Conservation (phyloP, 2,113 vertebrate genomes). For the Xiphorhynchus elegans region DNA sequence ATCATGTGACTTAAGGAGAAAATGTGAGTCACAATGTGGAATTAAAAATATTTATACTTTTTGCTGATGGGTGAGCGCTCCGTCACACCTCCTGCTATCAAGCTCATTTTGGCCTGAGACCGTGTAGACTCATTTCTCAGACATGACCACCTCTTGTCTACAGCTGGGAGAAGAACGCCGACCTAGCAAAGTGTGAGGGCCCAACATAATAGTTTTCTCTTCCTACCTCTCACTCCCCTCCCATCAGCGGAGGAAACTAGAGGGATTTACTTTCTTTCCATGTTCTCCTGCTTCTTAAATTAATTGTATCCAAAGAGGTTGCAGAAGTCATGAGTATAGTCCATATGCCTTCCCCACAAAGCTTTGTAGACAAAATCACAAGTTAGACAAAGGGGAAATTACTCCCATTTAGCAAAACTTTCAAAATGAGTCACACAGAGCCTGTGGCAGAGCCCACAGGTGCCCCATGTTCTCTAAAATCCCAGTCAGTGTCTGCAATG, state of each 20-base stretch:
- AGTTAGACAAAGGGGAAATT: not conserved
- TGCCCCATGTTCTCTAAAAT: not conserved
- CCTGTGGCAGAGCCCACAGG: not conserved
- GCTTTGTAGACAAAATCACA: not conserved
- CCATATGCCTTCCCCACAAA: not conserved
- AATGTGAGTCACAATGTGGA: not conserved
- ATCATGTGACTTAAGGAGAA: not conserved
- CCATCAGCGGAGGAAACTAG: not conserved
- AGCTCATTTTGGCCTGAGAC: not conserved
- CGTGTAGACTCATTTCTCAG: not conserved
- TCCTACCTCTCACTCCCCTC: not conserved
- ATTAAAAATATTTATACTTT: not conserved
- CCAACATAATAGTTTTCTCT: not conserved
- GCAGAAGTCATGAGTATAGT: not conserved
- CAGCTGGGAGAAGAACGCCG: not conserved
- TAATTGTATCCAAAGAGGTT: not conserved
- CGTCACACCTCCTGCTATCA: rapidly evolving
- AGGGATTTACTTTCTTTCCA: not conserved
- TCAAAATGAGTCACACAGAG: not conserved
- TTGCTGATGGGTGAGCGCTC: not conserved
- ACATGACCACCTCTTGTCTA: not conserved
- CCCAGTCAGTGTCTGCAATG: not conserved
- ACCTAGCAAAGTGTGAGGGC: not conserved
- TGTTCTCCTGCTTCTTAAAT: not conserved
- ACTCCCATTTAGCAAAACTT: not conserved